phyloP scores from a whole-genome alignment of 2,888 invertebrate genomes.

The Caenorhabditis panamensis region DNA sequence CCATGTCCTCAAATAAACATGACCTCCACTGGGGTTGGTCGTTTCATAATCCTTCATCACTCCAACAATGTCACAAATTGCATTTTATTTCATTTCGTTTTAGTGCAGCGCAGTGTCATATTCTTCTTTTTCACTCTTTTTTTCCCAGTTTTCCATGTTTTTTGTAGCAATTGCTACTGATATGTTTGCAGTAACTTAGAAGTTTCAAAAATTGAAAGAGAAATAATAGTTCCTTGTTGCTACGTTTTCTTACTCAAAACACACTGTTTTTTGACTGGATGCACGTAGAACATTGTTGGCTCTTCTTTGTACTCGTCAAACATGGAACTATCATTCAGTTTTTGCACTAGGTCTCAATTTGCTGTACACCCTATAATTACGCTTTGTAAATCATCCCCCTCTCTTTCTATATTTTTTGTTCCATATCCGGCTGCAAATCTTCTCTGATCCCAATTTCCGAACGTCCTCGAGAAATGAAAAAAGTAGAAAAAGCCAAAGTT shows the following conservation, averaged over 20 bases:
- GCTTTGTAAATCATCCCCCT: not conserved
- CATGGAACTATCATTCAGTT: too few species aligned
- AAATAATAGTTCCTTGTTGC: too few species aligned
- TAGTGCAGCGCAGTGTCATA: not conserved
- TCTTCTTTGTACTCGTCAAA: too few species aligned
- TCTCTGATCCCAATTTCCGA: conserved; percentile 19
- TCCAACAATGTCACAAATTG: conserved; percentile 19
- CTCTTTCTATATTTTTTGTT: not conserved
- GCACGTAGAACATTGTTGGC: too few species aligned
- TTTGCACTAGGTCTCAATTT: too few species aligned
- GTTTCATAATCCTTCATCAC: not conserved
- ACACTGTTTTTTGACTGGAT: too few species aligned
- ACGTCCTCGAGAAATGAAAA: conserved; percentile 14
- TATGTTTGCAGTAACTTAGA: too few species aligned
- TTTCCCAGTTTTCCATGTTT: not conserved
- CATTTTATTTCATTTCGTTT: conserved; percentile 8
- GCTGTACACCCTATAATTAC: too few species aligned
- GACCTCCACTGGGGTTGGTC: conserved; percentile 5
- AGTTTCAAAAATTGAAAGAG: too few species aligned
- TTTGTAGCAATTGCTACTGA: too few species aligned
- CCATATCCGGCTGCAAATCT: conserved; percentile 9
- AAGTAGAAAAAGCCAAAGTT: conserved; percentile 3
- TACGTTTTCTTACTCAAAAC: too few species aligned
- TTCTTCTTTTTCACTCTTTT: conserved; percentile 2
- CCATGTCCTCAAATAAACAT: not conserved